These are phyloP conservation scores for Calypte anna DNA, from an alignment of 2,113 vertebrate species.

Conservation along the genomic window DNA sequence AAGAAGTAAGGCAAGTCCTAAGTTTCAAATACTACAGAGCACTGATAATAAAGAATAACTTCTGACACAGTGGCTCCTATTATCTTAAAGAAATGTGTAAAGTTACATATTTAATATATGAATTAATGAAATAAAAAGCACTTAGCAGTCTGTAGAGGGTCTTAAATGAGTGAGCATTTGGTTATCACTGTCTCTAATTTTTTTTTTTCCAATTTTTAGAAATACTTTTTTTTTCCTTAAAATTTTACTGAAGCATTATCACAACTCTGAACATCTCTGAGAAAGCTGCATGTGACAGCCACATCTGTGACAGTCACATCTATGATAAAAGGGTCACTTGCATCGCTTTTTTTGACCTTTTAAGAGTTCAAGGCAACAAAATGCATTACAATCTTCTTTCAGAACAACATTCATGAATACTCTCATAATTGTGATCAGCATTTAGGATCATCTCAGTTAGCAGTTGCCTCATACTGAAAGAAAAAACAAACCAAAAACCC, in stretches of 20 bases:
- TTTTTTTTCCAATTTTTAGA: not conserved
- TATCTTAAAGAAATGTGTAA: not conserved
- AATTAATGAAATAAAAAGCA: not conserved
- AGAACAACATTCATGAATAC: not conserved
- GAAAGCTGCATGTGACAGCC: not conserved
- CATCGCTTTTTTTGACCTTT: too few species aligned
- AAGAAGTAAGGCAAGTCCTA: not conserved
- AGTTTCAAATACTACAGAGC: not conserved
- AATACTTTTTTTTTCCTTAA: not conserved
- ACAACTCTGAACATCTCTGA: not conserved
- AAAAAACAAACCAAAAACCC: not conserved
- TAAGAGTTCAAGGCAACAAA: not conserved
- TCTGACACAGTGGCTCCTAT: not conserved
- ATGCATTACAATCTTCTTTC: not conserved
- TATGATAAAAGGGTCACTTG: not conserved
- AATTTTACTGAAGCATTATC: not conserved
- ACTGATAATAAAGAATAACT: not conserved
- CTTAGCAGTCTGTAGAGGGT: not conserved
- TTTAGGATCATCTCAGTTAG: not conserved
- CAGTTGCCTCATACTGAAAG: not conserved
- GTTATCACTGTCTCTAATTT: not conserved
- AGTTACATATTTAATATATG: not conserved
- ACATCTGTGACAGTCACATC: not conserved
- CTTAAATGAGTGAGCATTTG: constrained; percentile 8
- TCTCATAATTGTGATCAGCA: not conserved